phyloP scores from a whole-genome alignment of 2,797 vertebrate species.

The Smutsia temminckii region DNA sequence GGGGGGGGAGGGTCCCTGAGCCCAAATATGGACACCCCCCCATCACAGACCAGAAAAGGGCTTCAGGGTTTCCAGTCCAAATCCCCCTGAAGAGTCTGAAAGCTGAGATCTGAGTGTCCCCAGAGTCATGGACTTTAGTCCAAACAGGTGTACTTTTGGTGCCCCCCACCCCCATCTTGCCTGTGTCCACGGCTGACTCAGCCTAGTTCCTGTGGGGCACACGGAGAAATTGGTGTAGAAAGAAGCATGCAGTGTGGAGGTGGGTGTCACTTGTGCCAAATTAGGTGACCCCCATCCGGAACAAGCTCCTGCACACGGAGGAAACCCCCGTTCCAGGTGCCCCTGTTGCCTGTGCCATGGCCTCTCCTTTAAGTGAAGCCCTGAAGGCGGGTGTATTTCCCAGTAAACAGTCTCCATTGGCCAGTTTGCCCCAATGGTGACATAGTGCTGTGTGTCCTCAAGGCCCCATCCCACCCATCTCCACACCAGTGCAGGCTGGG shows the following conservation, averaged over 20 bases:
- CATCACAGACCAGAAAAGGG: background rate
- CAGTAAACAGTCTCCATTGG: background rate
- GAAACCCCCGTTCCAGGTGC: background rate
- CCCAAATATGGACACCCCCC: background rate
- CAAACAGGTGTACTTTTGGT: background rate
- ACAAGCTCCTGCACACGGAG: background rate
- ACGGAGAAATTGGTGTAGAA: background rate
- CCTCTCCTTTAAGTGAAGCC: background rate
- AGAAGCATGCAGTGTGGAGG: background rate
- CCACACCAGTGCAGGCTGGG: background rate
- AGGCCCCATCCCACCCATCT: background rate
- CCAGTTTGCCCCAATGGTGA: background rate
- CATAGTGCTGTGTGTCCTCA: background rate
- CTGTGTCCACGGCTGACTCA: background rate
- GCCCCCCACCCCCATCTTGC: background rate
- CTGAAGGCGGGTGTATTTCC: background rate
- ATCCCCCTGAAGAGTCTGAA: background rate
- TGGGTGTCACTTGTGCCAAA: background rate
- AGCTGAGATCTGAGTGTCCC: background rate
- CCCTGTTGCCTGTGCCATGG: background rate
- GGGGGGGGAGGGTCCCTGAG: too few species aligned
- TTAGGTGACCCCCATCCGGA: background rate
- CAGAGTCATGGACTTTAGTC: background rate
- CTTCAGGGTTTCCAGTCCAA: background rate
- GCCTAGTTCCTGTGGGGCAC: background rate